Base-by-base conservation (phyloP, 2,888 invertebrate genomes). In the Cephus spinipes region DNA sequence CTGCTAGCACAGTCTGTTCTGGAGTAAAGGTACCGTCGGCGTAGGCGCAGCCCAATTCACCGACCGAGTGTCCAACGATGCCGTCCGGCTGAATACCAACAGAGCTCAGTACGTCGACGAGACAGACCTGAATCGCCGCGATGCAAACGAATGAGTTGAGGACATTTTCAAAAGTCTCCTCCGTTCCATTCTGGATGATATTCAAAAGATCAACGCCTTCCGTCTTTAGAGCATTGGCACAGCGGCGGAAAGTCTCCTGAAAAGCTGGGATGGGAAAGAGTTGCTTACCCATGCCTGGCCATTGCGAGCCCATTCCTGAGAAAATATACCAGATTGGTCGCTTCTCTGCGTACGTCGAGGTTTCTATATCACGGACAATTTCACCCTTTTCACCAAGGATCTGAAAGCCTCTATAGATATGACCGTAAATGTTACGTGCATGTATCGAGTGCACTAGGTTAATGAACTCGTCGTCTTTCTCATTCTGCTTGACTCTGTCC, bases 281-380 rank as follows among this genome's bases (percentile, higher is more conserved):
- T 79, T 96, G 94, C 89, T 95, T 95, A 23, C 96, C 98, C 99
- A 99, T 99, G 87, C 97, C 98, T 74, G 96, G 94, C 99, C 99
- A 99, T 92, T 99, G 99, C 71, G 97, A 96, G 23, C 99, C 99
- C 99, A 99, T 99, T 80, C 99, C 99, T 73, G 98, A 96, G 93
- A 98, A 99, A 82, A 99, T 94, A 92, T 95, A 99, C 97, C 98
- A 99, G 77, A 99, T 92, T 1, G 98, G 98, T 23, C 97, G 94
- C 81, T 94, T 94, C 71, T 95, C 95, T 23, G 93, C 92, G 12
- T 23, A 11, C 31, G 69, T 81, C 79, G 86, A 90, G 74, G 93
- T 92, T 1, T 89, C 77, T 1, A 94, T 92, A 88, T 95, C 95
- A 23, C 93, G 92, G 36, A 91, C 90, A 2, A 9, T 9, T 2